Conservation (phyloP, 2,797 vertebrate genomes). For the Diplodus sargus region DNA sequence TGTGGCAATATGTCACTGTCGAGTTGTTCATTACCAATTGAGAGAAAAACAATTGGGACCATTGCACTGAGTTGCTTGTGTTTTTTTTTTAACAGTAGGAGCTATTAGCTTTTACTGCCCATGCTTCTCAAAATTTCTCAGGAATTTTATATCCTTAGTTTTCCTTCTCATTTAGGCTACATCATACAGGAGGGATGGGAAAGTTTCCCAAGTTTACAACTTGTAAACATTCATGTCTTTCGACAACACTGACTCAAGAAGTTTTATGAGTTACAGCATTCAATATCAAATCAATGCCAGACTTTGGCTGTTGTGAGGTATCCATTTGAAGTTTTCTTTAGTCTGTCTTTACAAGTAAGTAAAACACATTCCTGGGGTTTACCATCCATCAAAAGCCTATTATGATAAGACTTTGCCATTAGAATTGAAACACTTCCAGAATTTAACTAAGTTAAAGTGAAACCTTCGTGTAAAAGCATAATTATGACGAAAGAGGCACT, state of each 20-base stretch:
- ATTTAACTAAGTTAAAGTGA: not conserved
- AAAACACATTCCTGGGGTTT: not conserved
- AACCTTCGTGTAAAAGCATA: too few species aligned
- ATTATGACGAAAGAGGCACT: too few species aligned
- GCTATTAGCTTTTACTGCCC: not conserved
- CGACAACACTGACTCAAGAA: not conserved
- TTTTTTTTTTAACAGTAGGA: not conserved
- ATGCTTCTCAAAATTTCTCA: not conserved
- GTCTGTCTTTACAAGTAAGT: too few species aligned
- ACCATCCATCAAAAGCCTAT: not conserved
- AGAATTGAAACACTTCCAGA: not conserved
- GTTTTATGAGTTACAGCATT: not conserved
- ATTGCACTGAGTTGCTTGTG: not conserved
- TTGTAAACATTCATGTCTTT: not conserved
- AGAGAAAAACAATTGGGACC: slow-evolving; percentile 12
- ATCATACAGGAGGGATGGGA: not conserved
- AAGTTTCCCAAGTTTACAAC: not conserved
- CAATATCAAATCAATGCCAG: not conserved
- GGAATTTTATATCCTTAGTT: not conserved
- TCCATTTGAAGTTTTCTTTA: too few species aligned
- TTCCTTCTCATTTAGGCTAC: not conserved
- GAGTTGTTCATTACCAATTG: slow-evolving; percentile 15
- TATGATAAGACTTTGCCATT: not conserved
- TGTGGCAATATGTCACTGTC: slow-evolving; percentile 41
- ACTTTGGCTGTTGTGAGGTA: not conserved